phyloP scores from a whole-genome alignment of 2,113 vertebrate species.

The Protomyctophum bolini region DNA sequence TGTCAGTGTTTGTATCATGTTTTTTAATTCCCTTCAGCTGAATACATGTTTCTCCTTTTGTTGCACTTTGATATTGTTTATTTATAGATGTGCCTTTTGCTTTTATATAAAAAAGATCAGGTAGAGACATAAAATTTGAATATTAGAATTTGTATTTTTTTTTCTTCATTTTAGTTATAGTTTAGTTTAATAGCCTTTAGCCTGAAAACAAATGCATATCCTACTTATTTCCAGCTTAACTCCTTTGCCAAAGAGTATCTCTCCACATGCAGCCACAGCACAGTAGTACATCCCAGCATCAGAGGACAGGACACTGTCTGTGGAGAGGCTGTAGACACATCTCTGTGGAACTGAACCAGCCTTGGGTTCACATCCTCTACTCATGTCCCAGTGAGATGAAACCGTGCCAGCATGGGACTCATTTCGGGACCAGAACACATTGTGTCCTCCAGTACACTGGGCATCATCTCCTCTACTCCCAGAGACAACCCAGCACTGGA shows the following conservation, averaged over 20 bases:
- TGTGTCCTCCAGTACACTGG: not conserved
- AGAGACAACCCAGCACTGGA: conserved; percentile 40
- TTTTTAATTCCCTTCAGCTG: too few relatives aligned
- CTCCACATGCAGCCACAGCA: conserved; percentile 24
- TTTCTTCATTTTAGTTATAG: too few relatives aligned
- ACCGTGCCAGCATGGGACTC: not conserved
- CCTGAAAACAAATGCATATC: too few relatives aligned
- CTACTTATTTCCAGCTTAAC: not conserved
- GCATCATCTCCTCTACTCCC: not conserved
- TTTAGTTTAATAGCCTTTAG: too few relatives aligned
- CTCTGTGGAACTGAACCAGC: conserved; percentile 1
- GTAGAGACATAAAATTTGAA: too few relatives aligned
- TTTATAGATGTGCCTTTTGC: too few relatives aligned
- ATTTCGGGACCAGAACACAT: conserved; percentile 14
- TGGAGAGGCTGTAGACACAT: conserved; percentile 25
- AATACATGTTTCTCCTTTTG: too few relatives aligned
- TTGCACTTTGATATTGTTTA: too few relatives aligned
- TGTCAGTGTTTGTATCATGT: too few relatives aligned
- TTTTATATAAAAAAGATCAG: too few relatives aligned
- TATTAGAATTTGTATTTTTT: too few relatives aligned
- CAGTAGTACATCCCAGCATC: conserved; percentile 60
- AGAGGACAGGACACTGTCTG: conserved; percentile 30
- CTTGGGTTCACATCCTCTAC: not conserved
- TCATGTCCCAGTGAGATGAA: not conserved
- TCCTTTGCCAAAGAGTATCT: conserved; percentile 25